These are phyloP conservation scores for Oxystoma pomonae DNA, from an alignment of 2,888 invertebrate species.

Conservation along the genomic window DNA sequence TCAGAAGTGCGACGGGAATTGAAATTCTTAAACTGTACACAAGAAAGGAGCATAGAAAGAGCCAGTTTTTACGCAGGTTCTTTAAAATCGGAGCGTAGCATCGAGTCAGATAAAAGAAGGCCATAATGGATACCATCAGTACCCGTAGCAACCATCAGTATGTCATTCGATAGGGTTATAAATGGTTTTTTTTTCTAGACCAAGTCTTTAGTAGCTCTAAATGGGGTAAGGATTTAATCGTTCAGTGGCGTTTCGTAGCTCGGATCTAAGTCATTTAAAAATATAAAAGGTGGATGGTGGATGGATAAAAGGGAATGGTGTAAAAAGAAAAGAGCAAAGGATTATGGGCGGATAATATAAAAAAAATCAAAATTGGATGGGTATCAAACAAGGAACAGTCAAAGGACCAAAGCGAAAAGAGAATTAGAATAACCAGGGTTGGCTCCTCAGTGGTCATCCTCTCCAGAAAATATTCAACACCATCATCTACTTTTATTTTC, in stretches of 20 bases:
- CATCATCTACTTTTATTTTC: too few relatives aligned
- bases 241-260: background rate
- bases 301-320: too few relatives aligned
- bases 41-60: background rate
- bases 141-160: background rate
- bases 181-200: background rate
- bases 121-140: background rate
- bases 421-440: too few relatives aligned
- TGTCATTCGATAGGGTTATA: background rate
- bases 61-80: background rate
- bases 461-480: too few relatives aligned
- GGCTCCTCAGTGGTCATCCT: too few relatives aligned
- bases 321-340: too few relatives aligned
- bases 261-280: too few relatives aligned
- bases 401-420: too few relatives aligned
- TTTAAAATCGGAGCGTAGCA: background rate
- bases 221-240: background rate
- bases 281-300: too few relatives aligned
- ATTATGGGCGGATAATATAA: too few relatives aligned
- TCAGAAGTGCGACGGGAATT: slow-evolving; percentile 1
- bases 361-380: too few relatives aligned
- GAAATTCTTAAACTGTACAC: background rate
- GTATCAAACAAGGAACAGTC: too few relatives aligned
- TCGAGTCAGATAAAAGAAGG: background rate
- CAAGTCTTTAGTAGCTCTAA: background rate